These are phyloP conservation scores for Pyrocephalus nanus DNA, from an alignment of 2,797 vertebrate species.

Conservation along the genomic window DNA sequence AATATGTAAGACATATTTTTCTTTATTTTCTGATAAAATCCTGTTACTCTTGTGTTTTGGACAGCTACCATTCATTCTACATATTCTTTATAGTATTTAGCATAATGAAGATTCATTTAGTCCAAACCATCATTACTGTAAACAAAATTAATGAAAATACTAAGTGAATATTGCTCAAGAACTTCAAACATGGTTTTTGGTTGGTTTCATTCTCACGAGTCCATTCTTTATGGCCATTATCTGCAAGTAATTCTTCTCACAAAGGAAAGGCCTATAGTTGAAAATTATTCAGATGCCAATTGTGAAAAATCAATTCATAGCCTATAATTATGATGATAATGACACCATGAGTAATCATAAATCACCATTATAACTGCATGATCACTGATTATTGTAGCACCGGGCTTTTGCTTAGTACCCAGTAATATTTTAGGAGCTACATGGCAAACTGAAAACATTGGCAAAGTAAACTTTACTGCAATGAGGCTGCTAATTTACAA, in stretches of 20 bases:
- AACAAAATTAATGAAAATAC: not conserved
- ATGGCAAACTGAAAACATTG: not conserved
- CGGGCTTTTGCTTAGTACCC: not conserved
- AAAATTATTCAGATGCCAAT: constrained; percentile 11
- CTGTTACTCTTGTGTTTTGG: not conserved
- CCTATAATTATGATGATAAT: constrained; percentile 28
- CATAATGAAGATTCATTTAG: not conserved
- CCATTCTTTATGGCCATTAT: not conserved
- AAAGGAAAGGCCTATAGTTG: not conserved
- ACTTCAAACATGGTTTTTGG: not conserved
- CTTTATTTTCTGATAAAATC: not conserved
- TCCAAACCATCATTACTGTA: not conserved
- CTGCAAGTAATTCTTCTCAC: not conserved
- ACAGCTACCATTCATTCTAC: not conserved
- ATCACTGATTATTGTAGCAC: constrained; percentile 7
- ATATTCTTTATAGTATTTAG: not conserved
- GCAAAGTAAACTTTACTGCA: constrained; percentile 17
- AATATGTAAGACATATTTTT: not conserved
- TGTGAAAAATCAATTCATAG: constrained; percentile 50
- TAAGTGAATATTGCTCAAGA: not conserved
- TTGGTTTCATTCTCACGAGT: not conserved
- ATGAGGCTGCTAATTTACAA: not conserved
- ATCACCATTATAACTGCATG: constrained; percentile 10
- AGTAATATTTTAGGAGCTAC: not conserved
- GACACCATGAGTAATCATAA: constrained; percentile 22